Percentiles rank a stretch among this genome's conserved stretches.
Conservation (phyloP, 2,113 vertebrate genomes). For the Podiceps cristatus region DNA sequence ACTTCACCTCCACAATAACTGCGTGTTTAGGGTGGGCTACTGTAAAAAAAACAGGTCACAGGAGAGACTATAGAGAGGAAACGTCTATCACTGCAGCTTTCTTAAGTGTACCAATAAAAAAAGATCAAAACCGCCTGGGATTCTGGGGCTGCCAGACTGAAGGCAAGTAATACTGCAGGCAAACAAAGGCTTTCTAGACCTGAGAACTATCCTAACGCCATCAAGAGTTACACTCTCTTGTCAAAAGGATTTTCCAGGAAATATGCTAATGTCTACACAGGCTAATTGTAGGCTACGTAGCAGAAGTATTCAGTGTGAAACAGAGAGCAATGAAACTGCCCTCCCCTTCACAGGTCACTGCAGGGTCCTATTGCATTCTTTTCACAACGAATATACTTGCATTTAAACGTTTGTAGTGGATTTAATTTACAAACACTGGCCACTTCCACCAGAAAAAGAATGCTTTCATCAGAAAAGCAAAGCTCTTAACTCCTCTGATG, state of each 20-base stretch:
- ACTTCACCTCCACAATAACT: not conserved
- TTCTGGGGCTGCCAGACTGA: not conserved
- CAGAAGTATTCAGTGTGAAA: not conserved
- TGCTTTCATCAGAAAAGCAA: not conserved
- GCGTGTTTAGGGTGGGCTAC: not conserved
- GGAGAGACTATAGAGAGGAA: not conserved
- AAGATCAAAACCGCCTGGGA: not conserved
- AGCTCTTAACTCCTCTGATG: not conserved
- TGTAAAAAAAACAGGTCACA: not conserved
- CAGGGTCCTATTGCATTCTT: not conserved
- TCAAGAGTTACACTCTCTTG: not conserved
- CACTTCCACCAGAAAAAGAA: not conserved
- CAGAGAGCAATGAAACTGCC: not conserved
- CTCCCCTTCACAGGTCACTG: not conserved
- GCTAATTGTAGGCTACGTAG: not conserved
- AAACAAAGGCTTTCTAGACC: constrained; percentile 6
- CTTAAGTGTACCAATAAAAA: not conserved
- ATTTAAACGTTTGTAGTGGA: not conserved
- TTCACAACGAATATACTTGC: constrained; percentile 5
- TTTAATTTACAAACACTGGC: constrained; percentile 24
- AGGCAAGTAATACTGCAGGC: not conserved
- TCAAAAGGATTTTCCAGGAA: constrained; percentile 8
- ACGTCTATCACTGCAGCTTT: not conserved
- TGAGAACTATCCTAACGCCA: not conserved
- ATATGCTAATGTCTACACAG: not conserved